These are phyloP conservation scores for Tringa solitaria DNA, from an alignment of 2,113 vertebrate genomes.

Conservation along the genomic window DNA sequence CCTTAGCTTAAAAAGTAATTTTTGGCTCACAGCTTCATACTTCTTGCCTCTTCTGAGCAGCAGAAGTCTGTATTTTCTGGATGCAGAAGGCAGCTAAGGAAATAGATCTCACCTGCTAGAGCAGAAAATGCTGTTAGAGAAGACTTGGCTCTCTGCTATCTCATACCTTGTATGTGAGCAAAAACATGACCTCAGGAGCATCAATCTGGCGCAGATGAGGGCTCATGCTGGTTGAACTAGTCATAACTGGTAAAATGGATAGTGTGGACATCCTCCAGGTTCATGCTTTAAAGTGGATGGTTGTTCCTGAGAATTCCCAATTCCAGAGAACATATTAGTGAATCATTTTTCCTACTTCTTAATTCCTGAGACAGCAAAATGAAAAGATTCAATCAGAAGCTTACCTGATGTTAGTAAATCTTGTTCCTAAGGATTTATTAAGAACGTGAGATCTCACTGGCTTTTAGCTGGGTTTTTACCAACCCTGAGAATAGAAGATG, in stretches of 20 bases:
- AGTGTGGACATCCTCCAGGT: no score
- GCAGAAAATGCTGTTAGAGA: neutral
- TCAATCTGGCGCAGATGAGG: neutral
- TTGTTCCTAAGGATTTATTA: neutral
- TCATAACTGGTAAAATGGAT: no score
- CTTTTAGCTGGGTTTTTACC: neutral
- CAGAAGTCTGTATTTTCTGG: neutral
- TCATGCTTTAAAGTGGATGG: neutral
- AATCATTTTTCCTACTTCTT: neutral
- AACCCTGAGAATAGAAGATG: neutral
- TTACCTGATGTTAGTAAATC: neutral
- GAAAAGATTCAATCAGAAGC: neutral
- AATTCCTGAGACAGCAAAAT: neutral
- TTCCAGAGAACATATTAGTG: neutral
- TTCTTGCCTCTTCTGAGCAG: neutral
- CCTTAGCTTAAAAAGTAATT: neutral
- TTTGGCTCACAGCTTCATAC: neutral
- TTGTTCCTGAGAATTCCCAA: fast-evolving
- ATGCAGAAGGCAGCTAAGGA: neutral
- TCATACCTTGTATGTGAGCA: neutral
- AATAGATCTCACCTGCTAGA: neutral
- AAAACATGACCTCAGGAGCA: neutral
- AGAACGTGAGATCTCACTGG: neutral
- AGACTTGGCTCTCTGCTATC: neutral
- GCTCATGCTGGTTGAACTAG: neutral